Conservation (phyloP, 2,888 invertebrate genomes). For the Enoplolaimus lenunculus region DNA sequence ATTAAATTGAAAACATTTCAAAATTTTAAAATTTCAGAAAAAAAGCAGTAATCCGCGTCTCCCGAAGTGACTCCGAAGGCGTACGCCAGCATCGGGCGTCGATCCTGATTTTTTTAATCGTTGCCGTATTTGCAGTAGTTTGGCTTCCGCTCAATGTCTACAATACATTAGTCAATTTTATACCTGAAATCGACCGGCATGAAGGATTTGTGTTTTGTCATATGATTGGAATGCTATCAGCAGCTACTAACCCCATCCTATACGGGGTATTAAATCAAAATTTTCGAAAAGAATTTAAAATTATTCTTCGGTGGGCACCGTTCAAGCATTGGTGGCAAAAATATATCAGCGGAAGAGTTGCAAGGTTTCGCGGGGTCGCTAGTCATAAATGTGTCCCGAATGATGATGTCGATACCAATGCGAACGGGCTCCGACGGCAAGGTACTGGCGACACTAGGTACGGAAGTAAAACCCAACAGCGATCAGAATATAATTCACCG, state of each 20-base stretch:
- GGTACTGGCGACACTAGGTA: too few species aligned
- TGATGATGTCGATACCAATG: too few species aligned
- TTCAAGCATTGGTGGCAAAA: too few species aligned
- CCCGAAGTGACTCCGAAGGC: not conserved
- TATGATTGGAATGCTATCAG: constrained; percentile 67
- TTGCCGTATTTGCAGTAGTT: constrained; percentile 69
- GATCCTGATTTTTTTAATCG: constrained; percentile 68
- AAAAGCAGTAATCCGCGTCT: constrained; percentile 33
- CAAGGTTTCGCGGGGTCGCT: too few species aligned
- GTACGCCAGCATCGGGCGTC: constrained; percentile 68
- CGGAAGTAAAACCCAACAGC: too few species aligned
- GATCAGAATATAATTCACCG: too few species aligned
- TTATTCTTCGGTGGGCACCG: constrained; percentile 5
- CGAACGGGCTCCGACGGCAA: too few species aligned
- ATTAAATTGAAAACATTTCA: not conserved
- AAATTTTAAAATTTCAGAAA: not conserved
- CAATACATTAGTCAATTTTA: constrained; percentile 24
- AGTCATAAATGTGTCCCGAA: too few species aligned
- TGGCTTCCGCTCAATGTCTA: constrained; percentile 79
- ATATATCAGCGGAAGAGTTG: too few species aligned
- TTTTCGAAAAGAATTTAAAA: constrained; percentile 46
- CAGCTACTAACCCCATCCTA: constrained; percentile 70
- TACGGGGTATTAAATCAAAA: constrained; percentile 85
- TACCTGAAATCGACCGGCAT: not conserved
- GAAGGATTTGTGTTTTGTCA: constrained; percentile 47